Evolutionary conservation across 2,888 invertebrate species (phyloP).

Genomic region (Platerodrilus igneus): DNA sequence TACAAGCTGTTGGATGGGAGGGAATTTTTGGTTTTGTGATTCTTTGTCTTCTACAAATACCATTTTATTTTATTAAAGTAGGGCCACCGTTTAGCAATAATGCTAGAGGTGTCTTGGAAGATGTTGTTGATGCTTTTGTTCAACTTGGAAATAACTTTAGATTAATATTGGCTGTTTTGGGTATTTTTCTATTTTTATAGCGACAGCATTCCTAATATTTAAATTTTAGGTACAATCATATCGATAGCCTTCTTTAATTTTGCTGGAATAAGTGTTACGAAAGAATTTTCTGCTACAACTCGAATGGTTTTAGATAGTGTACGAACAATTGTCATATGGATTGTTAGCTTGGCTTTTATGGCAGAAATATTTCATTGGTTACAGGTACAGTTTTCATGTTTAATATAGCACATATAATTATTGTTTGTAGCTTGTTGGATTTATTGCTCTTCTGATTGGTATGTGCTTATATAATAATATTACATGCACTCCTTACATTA

Average conservation of each 20-base stretch:
- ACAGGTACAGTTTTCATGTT: slow-evolving; percentile 50
- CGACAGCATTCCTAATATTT: not conserved
- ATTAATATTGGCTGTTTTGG: slow-evolving; percentile 59
- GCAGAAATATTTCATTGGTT: slow-evolving; percentile 80
- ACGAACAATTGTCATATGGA: slow-evolving; percentile 87
- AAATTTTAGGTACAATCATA: slow-evolving; percentile 63
- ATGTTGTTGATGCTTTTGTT: slow-evolving; percentile 75
- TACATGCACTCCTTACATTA: slow-evolving; percentile 33
- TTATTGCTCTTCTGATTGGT: slow-evolving; percentile 69
- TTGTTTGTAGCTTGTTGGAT: slow-evolving; percentile 63
- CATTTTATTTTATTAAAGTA: slow-evolving; percentile 77
- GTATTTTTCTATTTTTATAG: slow-evolving; percentile 1
- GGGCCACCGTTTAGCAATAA: slow-evolving; percentile 73
- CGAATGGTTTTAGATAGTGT: slow-evolving; percentile 82
- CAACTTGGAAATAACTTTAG: slow-evolving; percentile 67
- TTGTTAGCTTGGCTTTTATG: slow-evolving; percentile 64
- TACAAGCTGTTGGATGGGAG: slow-evolving; percentile 94
- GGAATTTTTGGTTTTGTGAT: slow-evolving; percentile 72
- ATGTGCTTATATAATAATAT: slow-evolving; percentile 74
- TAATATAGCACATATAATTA: slow-evolving; percentile 3
- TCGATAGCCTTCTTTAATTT: slow-evolving; percentile 94
- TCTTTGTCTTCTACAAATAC: slow-evolving; percentile 61
- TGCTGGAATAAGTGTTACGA: slow-evolving; percentile 86
- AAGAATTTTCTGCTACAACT: slow-evolving; percentile 88
- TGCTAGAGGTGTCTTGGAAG: slow-evolving; percentile 73